Conservation (phyloP, 2,888 invertebrate species). For the Tetrapedia diversipes region DNA sequence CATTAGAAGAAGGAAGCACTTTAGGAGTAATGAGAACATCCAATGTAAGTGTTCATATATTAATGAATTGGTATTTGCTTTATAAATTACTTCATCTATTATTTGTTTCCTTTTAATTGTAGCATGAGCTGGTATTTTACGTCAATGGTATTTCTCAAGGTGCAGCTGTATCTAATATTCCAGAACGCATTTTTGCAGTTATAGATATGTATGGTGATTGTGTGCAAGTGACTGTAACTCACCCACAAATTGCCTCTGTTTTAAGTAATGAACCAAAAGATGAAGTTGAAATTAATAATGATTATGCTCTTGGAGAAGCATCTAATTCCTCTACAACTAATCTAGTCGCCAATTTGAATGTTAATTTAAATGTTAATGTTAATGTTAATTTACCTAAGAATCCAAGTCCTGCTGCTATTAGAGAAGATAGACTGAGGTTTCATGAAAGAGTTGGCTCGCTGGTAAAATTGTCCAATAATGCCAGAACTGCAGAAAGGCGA, state of each 20-base stretch:
- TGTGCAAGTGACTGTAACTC: constrained; percentile 88
- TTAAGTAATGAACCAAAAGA: constrained; percentile 69
- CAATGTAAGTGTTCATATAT: constrained; percentile 84
- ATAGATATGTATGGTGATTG: constrained; percentile 93
- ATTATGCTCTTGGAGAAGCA: constrained; percentile 75
- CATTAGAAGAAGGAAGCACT: constrained; percentile 91
- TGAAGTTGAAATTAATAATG: constrained; percentile 78
- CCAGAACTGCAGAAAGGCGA: constrained; percentile 93
- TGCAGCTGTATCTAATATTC: constrained; percentile 91
- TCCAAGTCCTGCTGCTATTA: constrained; percentile 76
- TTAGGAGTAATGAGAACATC: constrained; percentile 93
- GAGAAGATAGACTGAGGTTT: constrained; percentile 89
- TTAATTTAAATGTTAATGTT: constrained; percentile 81
- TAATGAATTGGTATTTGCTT: neutral
- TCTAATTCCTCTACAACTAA: constrained; percentile 80
- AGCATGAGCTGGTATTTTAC: constrained; percentile 94
- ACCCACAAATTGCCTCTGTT: constrained; percentile 75
- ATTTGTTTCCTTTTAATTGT: constrained; percentile 61
- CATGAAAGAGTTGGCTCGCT: constrained; percentile 94
- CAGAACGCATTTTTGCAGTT: constrained; percentile 89
- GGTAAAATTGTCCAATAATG: constrained; percentile 92
- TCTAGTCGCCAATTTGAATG: constrained; percentile 81
- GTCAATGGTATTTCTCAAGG: constrained; percentile 95
- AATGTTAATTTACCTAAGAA: constrained; percentile 81
- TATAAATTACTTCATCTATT: neutral